Evolutionary conservation across 2,113 vertebrate species (phyloP).

Genomic region (Clarias gariepinus): DNA sequence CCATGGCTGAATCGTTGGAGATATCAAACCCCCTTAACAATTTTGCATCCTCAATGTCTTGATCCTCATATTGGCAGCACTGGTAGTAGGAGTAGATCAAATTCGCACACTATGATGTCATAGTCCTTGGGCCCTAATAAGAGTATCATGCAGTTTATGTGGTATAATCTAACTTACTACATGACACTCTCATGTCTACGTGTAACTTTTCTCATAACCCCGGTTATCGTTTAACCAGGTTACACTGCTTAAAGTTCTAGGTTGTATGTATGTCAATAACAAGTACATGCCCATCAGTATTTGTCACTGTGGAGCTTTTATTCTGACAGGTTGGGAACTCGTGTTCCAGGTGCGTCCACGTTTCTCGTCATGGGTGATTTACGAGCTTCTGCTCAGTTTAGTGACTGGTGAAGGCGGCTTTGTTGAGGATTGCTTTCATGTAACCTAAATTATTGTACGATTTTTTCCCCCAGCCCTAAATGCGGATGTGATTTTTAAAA

Average conservation of each 20-base stretch:
- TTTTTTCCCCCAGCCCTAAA: neutral
- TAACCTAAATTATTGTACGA: neutral
- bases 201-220: neutral
- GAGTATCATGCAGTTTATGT: neutral
- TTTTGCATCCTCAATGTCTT: no score
- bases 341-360: neutral
- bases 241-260: neutral
- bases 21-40: no score
- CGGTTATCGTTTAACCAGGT: neutral
- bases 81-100: no score
- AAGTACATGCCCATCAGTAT: neutral
- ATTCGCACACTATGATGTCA: no score
- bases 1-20: no score
- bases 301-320: conserved; percentile 16
- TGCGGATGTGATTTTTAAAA: neutral
- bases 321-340: neutral
- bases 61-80: no score
- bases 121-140: neutral
- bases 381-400: neutral
- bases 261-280: neutral
- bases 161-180: neutral
- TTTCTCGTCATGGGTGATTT: neutral
- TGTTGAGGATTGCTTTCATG: neutral
- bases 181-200: neutral
- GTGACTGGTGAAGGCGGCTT: neutral